Conservation (phyloP, 2,888 invertebrate genomes). For the Lapara coniferarum region DNA sequence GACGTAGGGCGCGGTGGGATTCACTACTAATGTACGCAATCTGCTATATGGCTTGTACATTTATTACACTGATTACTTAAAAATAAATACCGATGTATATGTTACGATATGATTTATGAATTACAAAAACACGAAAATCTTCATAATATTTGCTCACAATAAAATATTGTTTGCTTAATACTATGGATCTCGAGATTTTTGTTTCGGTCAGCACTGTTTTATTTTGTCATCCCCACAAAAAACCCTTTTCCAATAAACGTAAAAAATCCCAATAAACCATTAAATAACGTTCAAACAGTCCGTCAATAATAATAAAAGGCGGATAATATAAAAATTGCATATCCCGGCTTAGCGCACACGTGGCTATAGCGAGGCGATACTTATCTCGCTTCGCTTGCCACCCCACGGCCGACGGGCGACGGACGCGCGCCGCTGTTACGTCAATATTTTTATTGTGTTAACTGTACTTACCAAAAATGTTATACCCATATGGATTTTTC, state of each 20-base stretch:
- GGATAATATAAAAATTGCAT: conserved; percentile 71
- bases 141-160: too few relatives aligned
- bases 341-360: conserved; percentile 66
- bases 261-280: conserved; percentile 51
- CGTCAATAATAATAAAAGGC: conserved; percentile 59
- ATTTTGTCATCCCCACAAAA: neutral
- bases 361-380: conserved; percentile 60
- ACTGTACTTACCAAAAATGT: too few relatives aligned
- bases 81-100: neutral
- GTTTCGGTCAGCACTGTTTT: too few relatives aligned
- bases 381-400: conserved; percentile 75
- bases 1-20: conserved; percentile 40
- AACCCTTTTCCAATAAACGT: conserved; percentile 19
- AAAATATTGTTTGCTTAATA: too few relatives aligned
- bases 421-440: conserved; percentile 19
- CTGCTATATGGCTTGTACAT: conserved; percentile 32
- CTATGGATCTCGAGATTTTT: too few relatives aligned
- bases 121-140: too few relatives aligned
- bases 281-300: conserved; percentile 51
- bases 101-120: too few relatives aligned
- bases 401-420: conserved; percentile 44
- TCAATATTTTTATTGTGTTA: conserved; percentile 26
- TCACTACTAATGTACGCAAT: conserved; percentile 55
- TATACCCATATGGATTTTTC: too few relatives aligned
- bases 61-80: conserved; percentile 16